Evolutionary conservation across 2,113 vertebrate genomes (phyloP), one percentile per base, ranked within the genome.

Genomic region (Oxyura jamaicensis): DNA sequence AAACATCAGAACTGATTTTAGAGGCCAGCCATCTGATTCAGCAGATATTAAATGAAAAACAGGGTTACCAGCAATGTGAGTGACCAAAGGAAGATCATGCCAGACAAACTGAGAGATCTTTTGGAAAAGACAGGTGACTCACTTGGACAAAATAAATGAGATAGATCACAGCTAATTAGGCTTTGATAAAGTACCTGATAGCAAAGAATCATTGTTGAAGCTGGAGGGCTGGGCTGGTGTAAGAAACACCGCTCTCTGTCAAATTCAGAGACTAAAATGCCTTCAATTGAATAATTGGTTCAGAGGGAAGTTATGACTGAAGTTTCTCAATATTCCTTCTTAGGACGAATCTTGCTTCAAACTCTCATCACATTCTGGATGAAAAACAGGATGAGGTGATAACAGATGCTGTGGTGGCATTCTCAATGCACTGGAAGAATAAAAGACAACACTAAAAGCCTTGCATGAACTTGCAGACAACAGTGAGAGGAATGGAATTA

Each of bases 311-410:
- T 42, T 63, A 8, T 36, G 36, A 56, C 5, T 52, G 11, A 82
- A 53, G 9, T 56, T 83, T 95, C 33, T 42, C 53, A 50, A 44
- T 10, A 8, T 25, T 69, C 10, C 52, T 68, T 76, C 39, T 41
- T 26, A 23, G 7, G 6, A 89, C 41, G 4, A 83, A 69, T 74
- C 11, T 62, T 69, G 39, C 7, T 8, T 62, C 48, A 76, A 85
- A 60, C 3, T 39, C 28, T 46, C 10, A 44, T 44, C 75, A 28
- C 75, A 76, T 3, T 85, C 67, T 21, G 13, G 16, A 35, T 10
- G 15, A 39, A 31, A 50, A 72, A 48, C 1, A 0, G 1, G n/a
- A 8, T 41, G 6, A 35, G 16, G 2, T 53, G 11, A 66, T 53
- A 73, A 53, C 6, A 44, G 15, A 35, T 72, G 33, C 4, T 79